A percentile compares a stretch with the other conserved stretches of the same genome.
Conservation (phyloP, 2,888 invertebrate genomes). For the Odiellus spinosus region DNA sequence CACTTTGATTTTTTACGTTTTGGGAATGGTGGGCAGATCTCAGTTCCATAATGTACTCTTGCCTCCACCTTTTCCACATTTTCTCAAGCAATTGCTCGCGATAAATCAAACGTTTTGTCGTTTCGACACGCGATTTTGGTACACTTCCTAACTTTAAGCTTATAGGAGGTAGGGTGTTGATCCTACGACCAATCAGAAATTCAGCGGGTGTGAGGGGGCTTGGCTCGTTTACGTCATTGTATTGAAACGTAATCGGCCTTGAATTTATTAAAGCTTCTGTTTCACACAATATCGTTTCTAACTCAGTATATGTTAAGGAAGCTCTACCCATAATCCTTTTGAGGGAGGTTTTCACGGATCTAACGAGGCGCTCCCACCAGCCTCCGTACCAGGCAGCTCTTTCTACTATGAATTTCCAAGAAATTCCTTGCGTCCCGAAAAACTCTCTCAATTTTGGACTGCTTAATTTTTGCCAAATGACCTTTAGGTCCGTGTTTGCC, state of each 20-base stretch:
- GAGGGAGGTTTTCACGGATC: slow-evolving; percentile 27
- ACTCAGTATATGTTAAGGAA: slow-evolving; percentile 28
- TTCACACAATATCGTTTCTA: slow-evolving; percentile 25
- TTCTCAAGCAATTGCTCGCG: too few species aligned
- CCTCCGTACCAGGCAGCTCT: slow-evolving; percentile 32
- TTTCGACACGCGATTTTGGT: too few species aligned
- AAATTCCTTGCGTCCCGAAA: slow-evolving; percentile 11
- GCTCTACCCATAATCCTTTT: slow-evolving; percentile 25
- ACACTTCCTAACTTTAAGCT: too few species aligned
- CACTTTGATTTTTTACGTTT: too few species aligned
- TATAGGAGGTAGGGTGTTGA: too few species aligned
- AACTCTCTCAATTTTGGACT: slow-evolving; percentile 7
- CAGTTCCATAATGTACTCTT: too few species aligned
- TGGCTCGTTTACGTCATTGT: slow-evolving; percentile 16
- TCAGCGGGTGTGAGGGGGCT: too few species aligned
- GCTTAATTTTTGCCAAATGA: not conserved
- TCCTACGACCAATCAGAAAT: too few species aligned
- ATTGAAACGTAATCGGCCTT: slow-evolving; percentile 25
- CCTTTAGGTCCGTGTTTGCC: slow-evolving; percentile 24
- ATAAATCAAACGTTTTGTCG: too few species aligned
- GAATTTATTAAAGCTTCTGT: slow-evolving; percentile 24
- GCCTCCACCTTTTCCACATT: too few species aligned
- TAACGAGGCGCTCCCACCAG: slow-evolving; percentile 31
- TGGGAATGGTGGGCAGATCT: too few species aligned
- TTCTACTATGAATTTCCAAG: slow-evolving; percentile 28